Evolutionary conservation across 1,140 invertebrate genomes (phyloP).

Genomic region (Pinna nobilis): DNA sequence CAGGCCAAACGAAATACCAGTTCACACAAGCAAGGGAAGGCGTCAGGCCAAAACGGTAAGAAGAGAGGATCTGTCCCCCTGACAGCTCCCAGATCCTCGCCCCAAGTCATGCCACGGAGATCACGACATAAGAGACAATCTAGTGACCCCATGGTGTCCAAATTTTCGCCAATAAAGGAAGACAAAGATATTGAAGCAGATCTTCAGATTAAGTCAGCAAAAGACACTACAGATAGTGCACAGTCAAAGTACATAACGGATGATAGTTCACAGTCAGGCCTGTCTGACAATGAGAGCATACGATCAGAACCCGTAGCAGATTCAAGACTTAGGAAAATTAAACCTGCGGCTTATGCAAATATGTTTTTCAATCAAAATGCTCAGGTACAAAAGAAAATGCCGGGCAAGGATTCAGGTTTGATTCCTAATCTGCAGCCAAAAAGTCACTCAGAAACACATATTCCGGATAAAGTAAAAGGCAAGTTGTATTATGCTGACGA

Average conservation of each 20-base stretch:
- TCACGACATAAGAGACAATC: slow-evolving; percentile 71
- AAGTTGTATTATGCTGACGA: slow-evolving; percentile 55
- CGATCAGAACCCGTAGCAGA: slow-evolving; percentile 62
- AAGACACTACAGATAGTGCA: slow-evolving; percentile 18
- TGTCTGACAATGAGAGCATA: slow-evolving; percentile 69
- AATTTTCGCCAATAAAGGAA: slow-evolving; percentile 78
- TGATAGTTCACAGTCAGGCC: slow-evolving; percentile 68
- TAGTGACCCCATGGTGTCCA: slow-evolving; percentile 72
- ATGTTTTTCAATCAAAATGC: slow-evolving; percentile 52
- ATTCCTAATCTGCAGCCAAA: slow-evolving; percentile 40
- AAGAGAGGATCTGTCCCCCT: slow-evolving; percentile 50
- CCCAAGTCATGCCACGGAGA: slow-evolving; percentile 70
- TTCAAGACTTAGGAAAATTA: slow-evolving; percentile 54
- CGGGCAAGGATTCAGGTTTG: slow-evolving; percentile 32
- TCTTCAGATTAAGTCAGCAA: slow-evolving; percentile 34
- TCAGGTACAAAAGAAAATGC: slow-evolving; percentile 21
- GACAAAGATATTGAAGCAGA: slow-evolving; percentile 76
- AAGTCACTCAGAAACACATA: slow-evolving; percentile 53
- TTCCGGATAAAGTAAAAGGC: slow-evolving; percentile 41
- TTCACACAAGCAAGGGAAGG: slow-evolving; percentile 4
- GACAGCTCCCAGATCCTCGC: slow-evolving; percentile 62
- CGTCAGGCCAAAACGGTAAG: slow-evolving; percentile 42
- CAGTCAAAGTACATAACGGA: slow-evolving; percentile 57
- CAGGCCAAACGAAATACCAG: slow-evolving; percentile 41
- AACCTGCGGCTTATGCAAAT: slow-evolving; percentile 62